Conservation (phyloP, 2,888 invertebrate genomes). For the Andrena fulva region DNA sequence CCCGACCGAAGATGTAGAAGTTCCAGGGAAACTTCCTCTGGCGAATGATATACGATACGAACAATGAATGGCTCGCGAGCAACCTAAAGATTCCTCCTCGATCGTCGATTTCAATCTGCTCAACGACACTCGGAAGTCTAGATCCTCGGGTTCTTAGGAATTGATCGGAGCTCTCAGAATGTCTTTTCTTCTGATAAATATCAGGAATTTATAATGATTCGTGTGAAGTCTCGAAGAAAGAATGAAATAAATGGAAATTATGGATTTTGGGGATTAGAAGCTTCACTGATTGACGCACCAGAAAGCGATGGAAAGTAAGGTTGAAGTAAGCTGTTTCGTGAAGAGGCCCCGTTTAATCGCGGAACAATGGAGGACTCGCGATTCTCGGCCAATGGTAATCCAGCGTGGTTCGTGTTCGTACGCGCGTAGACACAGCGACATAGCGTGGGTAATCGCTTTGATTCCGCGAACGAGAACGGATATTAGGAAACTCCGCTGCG, state of each 20-base stretch:
- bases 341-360: constrained; percentile 7
- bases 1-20: constrained; percentile 52
- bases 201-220: too few species aligned
- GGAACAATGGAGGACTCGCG: constrained; percentile 23
- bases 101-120: too few species aligned
- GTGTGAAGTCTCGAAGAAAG: too few species aligned
- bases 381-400: constrained; percentile 55
- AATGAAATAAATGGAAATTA: too few species aligned
- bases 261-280: too few species aligned
- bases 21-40: constrained; percentile 50
- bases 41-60: constrained; percentile 50
- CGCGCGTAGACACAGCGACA: constrained; percentile 67
- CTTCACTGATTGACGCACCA: too few species aligned
- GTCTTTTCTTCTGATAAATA: too few species aligned
- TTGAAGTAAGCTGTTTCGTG: neutral
- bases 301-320: neutral
- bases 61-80: constrained; percentile 23
- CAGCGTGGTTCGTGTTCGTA: constrained; percentile 70
- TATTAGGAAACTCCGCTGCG: constrained; percentile 80
- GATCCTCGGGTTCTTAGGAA: too few species aligned
- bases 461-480: constrained; percentile 82
- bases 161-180: too few species aligned
- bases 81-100: too few species aligned
- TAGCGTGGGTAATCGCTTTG: constrained; percentile 80
- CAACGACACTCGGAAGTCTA: too few species aligned